Evolutionary conservation across 2,888 invertebrate genomes (phyloP).

Genomic region (Boloria selene): DNA sequence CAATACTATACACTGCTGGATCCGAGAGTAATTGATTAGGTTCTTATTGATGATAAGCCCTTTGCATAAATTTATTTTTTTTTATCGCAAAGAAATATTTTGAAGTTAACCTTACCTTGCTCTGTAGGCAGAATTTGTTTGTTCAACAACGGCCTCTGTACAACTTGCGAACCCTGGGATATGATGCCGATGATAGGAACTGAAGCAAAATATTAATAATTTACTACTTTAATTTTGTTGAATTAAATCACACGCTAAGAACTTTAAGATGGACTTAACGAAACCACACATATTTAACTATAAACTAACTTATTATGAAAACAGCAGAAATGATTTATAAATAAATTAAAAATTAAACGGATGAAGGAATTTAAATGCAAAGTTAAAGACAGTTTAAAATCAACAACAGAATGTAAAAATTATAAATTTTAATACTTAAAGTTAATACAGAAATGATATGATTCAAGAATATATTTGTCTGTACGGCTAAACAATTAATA

Average conservation of each 20-base stretch:
- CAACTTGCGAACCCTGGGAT: slow-evolving; percentile 76
- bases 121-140: slow-evolving; percentile 74
- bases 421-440: too few relatives aligned
- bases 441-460: not conserved
- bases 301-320: too few relatives aligned
- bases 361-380: too few relatives aligned
- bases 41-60: not conserved
- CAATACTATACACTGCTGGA: too few relatives aligned
- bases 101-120: slow-evolving; percentile 60
- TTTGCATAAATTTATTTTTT: too few relatives aligned
- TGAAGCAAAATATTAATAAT: slow-evolving; percentile 45
- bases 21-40: too few relatives aligned
- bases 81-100: not conserved
- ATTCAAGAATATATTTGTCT: not conserved
- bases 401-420: too few relatives aligned
- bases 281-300: not conserved
- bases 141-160: slow-evolving; percentile 73
- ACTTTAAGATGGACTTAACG: not conserved
- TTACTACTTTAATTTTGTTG: not conserved
- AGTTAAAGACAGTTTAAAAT: too few relatives aligned
- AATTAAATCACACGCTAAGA: not conserved
- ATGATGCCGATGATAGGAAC: slow-evolving; percentile 73
- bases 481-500: not conserved
- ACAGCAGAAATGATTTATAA: too few relatives aligned
- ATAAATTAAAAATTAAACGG: too few relatives aligned